phyloP scores from a whole-genome alignment of 2,888 invertebrate species.

The Kryphioiulus occultus region DNA sequence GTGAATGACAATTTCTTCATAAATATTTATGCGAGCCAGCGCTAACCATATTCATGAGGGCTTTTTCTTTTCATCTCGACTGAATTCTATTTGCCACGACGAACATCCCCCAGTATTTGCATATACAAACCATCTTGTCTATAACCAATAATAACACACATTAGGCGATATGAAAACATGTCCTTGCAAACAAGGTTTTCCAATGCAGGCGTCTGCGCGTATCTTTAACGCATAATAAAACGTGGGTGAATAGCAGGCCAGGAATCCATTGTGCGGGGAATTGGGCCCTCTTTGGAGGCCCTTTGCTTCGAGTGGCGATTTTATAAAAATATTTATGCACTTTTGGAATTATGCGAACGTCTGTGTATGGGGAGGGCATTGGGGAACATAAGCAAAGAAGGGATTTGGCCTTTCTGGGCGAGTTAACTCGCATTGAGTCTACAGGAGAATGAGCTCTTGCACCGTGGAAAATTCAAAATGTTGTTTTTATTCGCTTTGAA shows the following conservation, averaged over 20 bases:
- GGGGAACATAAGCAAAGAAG: slow-evolving; percentile 12
- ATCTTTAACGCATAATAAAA: neutral
- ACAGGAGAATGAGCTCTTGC: no score
- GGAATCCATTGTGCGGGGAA: neutral
- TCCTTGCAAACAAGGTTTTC: neutral
- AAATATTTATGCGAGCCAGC: neutral
- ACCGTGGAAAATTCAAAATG: neutral
- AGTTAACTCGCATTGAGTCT: neutral
- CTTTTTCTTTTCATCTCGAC: neutral
- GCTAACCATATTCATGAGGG: neutral
- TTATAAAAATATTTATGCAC: slow-evolving; percentile 45
- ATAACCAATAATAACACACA: slow-evolving; percentile 5
- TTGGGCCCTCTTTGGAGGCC: neutral
- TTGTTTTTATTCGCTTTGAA: neutral
- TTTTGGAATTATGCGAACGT: slow-evolving; percentile 6
- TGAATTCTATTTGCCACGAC: neutral
- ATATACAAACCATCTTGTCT: slow-evolving; percentile 5
- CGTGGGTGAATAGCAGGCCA: neutral
- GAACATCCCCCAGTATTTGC: neutral
- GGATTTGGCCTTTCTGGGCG: slow-evolving; percentile 35
- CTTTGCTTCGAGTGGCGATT: slow-evolving; percentile 40
- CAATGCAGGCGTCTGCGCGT: neutral
- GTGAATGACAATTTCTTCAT: neutral
- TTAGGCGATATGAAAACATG: neutral
- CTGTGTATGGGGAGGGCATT: neutral